A percentile compares a stretch with the other conserved stretches of the same genome.
Conservation (phyloP, 2,113 vertebrate species). For the Martes martes region DNA sequence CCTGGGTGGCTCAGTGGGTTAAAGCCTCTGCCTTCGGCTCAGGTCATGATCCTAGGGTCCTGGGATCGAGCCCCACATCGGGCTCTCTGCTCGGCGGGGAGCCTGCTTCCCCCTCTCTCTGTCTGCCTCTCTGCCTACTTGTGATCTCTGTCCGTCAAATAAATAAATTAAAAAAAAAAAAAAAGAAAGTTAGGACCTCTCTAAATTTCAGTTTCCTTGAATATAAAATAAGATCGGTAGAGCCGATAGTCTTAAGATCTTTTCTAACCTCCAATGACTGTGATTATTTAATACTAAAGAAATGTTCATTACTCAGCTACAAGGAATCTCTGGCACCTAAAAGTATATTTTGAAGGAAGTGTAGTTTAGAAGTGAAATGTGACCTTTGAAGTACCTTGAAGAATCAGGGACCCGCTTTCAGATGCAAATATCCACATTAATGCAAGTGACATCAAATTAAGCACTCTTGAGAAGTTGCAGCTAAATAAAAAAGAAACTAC, state of each 20-base stretch:
- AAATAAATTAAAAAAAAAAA: no score
- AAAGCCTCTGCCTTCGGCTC: no score
- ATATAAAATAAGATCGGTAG: background rate
- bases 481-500: background rate
- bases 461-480: background rate
- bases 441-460: background rate
- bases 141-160: no score
- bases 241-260: background rate
- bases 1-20: no score
- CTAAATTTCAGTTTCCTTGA: background rate
- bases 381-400: background rate
- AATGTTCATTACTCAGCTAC: slow-evolving; percentile 38
- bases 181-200: background rate
- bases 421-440: background rate
- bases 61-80: no score
- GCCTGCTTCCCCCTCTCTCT: no score
- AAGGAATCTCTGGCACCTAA: slow-evolving; percentile 35
- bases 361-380: background rate
- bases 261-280: background rate
- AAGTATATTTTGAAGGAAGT: slow-evolving; percentile 34
- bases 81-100: no score
- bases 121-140: no score
- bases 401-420: background rate
- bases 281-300: slow-evolving; percentile 31
- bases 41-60: no score